Evolutionary conservation across 2,888 invertebrate genomes (phyloP).

Genomic region (Diarsia dahlii): DNA sequence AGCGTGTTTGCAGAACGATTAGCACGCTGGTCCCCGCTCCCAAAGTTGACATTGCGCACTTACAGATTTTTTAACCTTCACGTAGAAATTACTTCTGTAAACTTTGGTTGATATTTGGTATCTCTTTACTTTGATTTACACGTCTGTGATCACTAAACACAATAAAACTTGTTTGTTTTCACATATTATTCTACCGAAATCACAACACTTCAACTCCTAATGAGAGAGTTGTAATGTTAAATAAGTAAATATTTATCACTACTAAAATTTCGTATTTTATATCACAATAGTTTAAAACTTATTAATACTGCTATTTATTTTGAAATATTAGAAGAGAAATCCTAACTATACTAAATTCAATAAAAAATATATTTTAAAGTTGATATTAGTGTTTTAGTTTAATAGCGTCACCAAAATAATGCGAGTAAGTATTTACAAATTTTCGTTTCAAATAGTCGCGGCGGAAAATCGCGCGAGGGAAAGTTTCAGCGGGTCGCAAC

Average conservation of each 20-base stretch:
- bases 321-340: conserved; percentile 12
- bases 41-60: conserved; percentile 89
- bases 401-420: conserved; percentile 9
- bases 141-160: conserved; percentile 68
- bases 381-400: background rate
- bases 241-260: conserved; percentile 31
- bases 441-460: conserved; percentile 43
- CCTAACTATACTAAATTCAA: conserved; percentile 7
- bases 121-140: conserved; percentile 73
- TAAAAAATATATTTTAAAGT: conserved; percentile 4
- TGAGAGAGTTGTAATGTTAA: conserved; percentile 4
- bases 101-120: conserved; percentile 75
- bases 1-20: conserved; percentile 87
- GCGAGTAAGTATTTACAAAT: conserved; percentile 40
- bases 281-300: conserved; percentile 26
- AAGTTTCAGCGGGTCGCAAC: conserved; percentile 78
- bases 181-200: conserved; percentile 50
- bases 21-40: conserved; percentile 84
- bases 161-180: conserved; percentile 62
- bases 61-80: conserved; percentile 86
- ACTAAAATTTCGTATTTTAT: conserved; percentile 19
- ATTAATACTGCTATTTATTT: conserved; percentile 18
- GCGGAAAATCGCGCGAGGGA: conserved; percentile 71
- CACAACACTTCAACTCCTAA: conserved; percentile 55
- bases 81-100: conserved; percentile 81